phyloP scores from a whole-genome alignment of 2,888 invertebrate species.

The Allygus modestus region DNA sequence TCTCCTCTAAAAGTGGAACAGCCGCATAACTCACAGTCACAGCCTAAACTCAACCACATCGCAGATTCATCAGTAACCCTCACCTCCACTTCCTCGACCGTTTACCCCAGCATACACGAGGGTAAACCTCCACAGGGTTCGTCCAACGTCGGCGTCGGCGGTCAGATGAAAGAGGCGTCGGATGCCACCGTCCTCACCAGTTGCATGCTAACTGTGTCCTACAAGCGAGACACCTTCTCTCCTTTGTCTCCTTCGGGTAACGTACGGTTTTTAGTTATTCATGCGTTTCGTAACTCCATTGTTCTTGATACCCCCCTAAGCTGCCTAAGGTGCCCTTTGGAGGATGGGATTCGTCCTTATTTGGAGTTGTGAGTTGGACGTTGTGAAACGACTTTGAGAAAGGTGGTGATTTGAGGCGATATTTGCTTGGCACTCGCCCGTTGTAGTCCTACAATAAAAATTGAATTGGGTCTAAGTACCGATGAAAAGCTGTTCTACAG shows the following conservation, averaged over 20 bases:
- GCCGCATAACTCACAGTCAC: not conserved
- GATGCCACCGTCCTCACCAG: not conserved
- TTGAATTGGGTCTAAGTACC: too few species aligned
- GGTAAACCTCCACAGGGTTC: not conserved
- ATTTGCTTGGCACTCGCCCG: too few species aligned
- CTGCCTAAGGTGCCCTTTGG: not conserved
- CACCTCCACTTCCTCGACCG: too few species aligned
- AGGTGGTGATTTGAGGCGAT: too few species aligned
- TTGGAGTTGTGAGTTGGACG: not conserved
- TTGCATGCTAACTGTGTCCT: slow-evolving; percentile 19
- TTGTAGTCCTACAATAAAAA: too few species aligned
- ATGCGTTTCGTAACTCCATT: slow-evolving; percentile 23
- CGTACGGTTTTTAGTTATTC: slow-evolving; percentile 7
- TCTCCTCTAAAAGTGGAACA: not conserved
- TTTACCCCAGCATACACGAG: too few species aligned
- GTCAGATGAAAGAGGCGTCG: slow-evolving; percentile 26
- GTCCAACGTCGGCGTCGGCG: not conserved
- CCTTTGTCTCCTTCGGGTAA: slow-evolving; percentile 18
- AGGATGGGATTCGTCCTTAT: not conserved
- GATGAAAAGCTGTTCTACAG: too few species aligned
- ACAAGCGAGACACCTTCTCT: not conserved
- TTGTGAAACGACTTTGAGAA: slow-evolving; percentile 4
- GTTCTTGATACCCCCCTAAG: not conserved
- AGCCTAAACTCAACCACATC: not conserved
- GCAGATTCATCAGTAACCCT: not conserved